These are phyloP conservation scores for Meriones psammophilus DNA, from an alignment of 2,797 vertebrate species.

Conservation along the genomic window DNA sequence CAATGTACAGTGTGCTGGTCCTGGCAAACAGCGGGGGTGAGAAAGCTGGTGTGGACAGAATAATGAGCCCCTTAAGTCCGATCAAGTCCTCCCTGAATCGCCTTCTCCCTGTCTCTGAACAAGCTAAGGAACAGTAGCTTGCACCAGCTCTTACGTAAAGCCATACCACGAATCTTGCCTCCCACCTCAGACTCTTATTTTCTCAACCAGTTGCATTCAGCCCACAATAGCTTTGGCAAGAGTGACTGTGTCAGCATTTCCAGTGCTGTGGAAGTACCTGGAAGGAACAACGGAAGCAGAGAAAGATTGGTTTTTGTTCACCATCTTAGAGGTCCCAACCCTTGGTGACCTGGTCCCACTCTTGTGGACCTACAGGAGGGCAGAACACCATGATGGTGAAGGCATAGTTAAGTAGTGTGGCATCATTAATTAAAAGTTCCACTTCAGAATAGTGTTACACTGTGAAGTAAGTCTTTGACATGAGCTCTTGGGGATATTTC, in stretches of 20 bases:
- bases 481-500: not conserved
- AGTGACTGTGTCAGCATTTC: not conserved
- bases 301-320: not conserved
- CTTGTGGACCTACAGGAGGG: not conserved
- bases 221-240: not conserved
- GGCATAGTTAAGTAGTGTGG: not conserved
- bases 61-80: slow-evolving; percentile 6
- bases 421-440: not conserved
- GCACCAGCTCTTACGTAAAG: not conserved
- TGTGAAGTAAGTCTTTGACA: not conserved
- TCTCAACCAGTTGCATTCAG: not conserved
- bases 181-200: not conserved
- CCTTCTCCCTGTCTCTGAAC: slow-evolving; percentile 33
- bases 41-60: slow-evolving; percentile 48
- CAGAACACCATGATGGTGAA: not conserved
- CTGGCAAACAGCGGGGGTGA: not conserved
- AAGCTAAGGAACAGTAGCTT: not conserved
- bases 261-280: not conserved
- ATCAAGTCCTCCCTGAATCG: not conserved
- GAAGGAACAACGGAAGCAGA: not conserved
- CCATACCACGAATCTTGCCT: not conserved
- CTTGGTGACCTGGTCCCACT: too few relatives aligned
- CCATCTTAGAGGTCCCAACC: not conserved
- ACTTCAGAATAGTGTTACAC: too few relatives aligned
- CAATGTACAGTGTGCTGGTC: slow-evolving; percentile 61